Conservation (phyloP, 35 echinoderm and acorn worm species). For the Hemicentrotus pulcherrimus region DNA sequence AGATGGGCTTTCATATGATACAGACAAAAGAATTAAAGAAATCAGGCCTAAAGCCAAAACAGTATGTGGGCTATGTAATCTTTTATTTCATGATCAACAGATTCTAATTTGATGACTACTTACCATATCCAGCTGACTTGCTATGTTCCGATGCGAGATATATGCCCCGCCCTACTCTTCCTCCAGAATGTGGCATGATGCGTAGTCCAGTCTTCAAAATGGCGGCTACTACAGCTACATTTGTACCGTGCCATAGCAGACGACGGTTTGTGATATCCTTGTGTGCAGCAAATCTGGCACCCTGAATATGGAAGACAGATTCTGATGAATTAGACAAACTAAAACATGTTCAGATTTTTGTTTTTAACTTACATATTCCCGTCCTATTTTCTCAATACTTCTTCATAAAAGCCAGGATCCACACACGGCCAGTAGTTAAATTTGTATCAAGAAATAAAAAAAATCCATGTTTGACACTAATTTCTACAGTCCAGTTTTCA, state of each 20-base stretch:
- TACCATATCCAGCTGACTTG: constrained; percentile 91
- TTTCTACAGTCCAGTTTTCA: too few relatives aligned
- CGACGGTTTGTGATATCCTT: constrained; percentile 66
- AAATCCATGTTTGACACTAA: too few relatives aligned
- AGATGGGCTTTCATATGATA: too few relatives aligned
- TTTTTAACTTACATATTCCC: too few relatives aligned
- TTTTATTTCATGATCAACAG: not conserved
- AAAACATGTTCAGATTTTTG: too few relatives aligned
- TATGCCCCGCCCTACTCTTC: constrained; percentile 86
- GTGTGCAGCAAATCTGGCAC: constrained; percentile 65
- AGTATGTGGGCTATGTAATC: too few relatives aligned
- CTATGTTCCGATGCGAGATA: constrained; percentile 92
- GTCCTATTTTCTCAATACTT: too few relatives aligned
- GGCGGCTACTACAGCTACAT: constrained; percentile 92
- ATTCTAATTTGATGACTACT: constrained; percentile 9
- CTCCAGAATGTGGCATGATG: constrained; percentile 97
- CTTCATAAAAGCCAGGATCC: too few relatives aligned
- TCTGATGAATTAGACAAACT: not conserved
- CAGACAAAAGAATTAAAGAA: too few relatives aligned
- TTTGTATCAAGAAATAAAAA: too few relatives aligned
- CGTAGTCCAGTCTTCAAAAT: constrained; percentile 94
- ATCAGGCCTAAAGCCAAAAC: too few relatives aligned
- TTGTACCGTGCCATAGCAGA: constrained; percentile 92
- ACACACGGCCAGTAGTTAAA: too few relatives aligned
- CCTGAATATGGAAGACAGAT: constrained; percentile 41